Evolutionary conservation across 2,888 invertebrate species (phyloP), one percentile per base, ranked within the genome.

Genomic region (Agelastica alni): DNA sequence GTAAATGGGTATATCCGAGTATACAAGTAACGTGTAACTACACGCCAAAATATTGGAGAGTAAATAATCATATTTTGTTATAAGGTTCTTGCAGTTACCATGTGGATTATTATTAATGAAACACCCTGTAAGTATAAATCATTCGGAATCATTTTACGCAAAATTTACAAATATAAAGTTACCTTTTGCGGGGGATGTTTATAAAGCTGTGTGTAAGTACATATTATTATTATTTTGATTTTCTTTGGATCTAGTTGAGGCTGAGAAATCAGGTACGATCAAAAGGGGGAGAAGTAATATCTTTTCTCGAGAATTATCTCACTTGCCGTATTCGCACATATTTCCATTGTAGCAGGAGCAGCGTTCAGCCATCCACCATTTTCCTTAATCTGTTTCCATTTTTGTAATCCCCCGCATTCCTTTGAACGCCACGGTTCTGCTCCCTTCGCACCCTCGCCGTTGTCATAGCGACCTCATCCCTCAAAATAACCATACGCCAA

Each of bases 321-420:
- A 49, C 41, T 49, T 49, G 42, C 49, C 32, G 16, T 49, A 49
- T 49, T 49, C 49, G 41, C 49, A 34, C 49, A 42, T 49, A 17
- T 49, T 41, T 42, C 49, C 28, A 42, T 49, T 49, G 49, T 49
- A 49, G 32, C 49, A 20, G 18, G 10, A 39, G 37, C 18, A 20
- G 20, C 37, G 7, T 18, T 14, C 37, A 41, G 41, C 49, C 56
- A 67, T 70, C 72, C 72, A 70, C 73, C 74, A 74, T 74, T 74
- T 74, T 72, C 71, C 69, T 68, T 74, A 73, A 73, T 73, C 74
- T 73, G 71, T 72, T 68, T 73, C 74, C 74, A 75, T 74, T 75
- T 75, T 75, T 74, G 74, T 74, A 73, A 75, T 75, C 74, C 73
- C 73, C 71, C 66, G 68, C 72, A 71, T 73, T 72, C 71, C 72